phyloP scores from a whole-genome alignment of 1,140 invertebrate species.

The Aricia agestis region DNA sequence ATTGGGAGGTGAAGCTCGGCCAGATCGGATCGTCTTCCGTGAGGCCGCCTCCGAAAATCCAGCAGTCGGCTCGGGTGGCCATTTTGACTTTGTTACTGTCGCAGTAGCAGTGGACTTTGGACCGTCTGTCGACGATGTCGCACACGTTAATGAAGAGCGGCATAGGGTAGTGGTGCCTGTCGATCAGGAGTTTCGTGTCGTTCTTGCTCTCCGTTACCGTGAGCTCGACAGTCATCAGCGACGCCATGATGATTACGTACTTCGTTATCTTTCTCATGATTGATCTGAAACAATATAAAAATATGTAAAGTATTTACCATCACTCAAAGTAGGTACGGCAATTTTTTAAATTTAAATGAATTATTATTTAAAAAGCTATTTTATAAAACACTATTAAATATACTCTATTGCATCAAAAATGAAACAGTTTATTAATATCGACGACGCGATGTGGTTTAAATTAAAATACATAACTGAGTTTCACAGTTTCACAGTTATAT shows the following conservation, averaged over 20 bases:
- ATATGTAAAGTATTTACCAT: no score
- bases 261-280: slow-evolving; percentile 60
- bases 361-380: no score
- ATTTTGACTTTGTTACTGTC: slow-evolving; percentile 62
- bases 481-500: not conserved
- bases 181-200: slow-evolving; percentile 53
- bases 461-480: no score
- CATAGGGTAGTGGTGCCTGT: slow-evolving; percentile 54
- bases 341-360: no score
- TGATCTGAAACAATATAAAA: slow-evolving; percentile 55
- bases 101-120: slow-evolving; percentile 72
- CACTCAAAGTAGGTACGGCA: no score
- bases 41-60: slow-evolving; percentile 80
- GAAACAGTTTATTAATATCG: no score
- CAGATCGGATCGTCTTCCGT: slow-evolving; percentile 81
- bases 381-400: no score
- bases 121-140: slow-evolving; percentile 61
- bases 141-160: slow-evolving; percentile 68
- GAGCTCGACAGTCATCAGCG: slow-evolving; percentile 55
- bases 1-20: slow-evolving; percentile 83
- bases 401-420: no score
- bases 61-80: slow-evolving; percentile 75
- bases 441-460: no score
- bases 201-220: slow-evolving; percentile 61
- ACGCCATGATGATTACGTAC: slow-evolving; percentile 60